Base-by-base conservation (phyloP, 2,888 invertebrate genomes). In the Gisinianus flammeolus region DNA sequence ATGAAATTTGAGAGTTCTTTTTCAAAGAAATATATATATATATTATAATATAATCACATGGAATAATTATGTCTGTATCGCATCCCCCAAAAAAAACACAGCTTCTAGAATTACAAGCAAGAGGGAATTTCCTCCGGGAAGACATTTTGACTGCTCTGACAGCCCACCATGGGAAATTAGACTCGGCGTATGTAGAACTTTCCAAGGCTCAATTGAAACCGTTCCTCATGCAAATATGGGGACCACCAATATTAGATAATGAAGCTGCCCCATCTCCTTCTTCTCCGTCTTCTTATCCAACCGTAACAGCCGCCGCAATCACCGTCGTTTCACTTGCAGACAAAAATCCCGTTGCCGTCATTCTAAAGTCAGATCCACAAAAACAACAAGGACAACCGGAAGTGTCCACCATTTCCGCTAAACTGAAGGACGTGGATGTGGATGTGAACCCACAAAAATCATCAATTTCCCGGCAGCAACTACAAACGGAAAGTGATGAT, bases 201-300 rank as follows among this genome's bases (percentile, higher is more conserved):
- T 92, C 91, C 85, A 93, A 92, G 86, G 91, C 91, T 82, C 93
- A 93, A 86, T 87, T 93, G 80, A 93, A 93, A 86, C 93, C 93
- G 69, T 93, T 93, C 88, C 87, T 93, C 82, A 93, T 93, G 92
- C 89, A 92, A 86, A 93, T 93, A 85, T 93, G 93, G 92, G 93
- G 93, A 79, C 92, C 93, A 79, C 86, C 86, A 78, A 91, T 91
- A 26, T 90, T 90, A 82, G 92, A 92, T 85, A 84, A 85, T 54
- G 92, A 92, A 85, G 77, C 79, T 5, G 54, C 68, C 28, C 79
- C 79, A 35, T 78, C 79, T 26, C 62, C 44, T 3, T 22, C 35
- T 0, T 44, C 68, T 0, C 26, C 68, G 3, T 68, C 68, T 24
- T 35, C 68, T 8, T 44, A n/a, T 22, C 33, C 67, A n/a, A 28